Base-by-base conservation (phyloP, 2,888 invertebrate species). In the Heliconius ethilla region DNA sequence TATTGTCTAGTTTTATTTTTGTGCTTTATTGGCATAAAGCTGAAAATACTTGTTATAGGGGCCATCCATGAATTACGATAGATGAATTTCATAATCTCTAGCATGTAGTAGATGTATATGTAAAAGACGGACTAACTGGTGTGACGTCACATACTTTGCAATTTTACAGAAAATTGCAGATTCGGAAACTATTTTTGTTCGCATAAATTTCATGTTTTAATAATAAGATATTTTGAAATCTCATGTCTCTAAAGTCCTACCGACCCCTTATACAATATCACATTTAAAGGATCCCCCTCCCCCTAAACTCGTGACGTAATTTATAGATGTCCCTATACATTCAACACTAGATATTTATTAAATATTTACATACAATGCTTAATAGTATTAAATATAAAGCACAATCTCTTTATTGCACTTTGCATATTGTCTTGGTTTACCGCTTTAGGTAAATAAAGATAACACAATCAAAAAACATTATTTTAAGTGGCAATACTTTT, bases 341-440 rank as follows among this genome's bases (percentile, higher is more conserved):
- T 78, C 33, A 81, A 82, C 79, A 83, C 80, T 81, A 82, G 77
- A 66, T 75, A 76, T 73, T n/a, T 75, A 75, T 66, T 77, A 78
- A 82, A 82, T 83, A 81, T 83, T 82, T 81, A 83, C 80, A 81
- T 76, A 80, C 75, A 80, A 80, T 70, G 65, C 66, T 51, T 63
- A 75, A 78, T 25, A 70, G 63, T 81, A 82, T 37, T 78, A 78
- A 82, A 77, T 66, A 81, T 85, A 85, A 84, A 87, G 87, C 84
- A 87, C 87, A 87, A 87, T 85, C 80, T 78, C 81, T 66, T 87
- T 88, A 87, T 88, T 88, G 87, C 87, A 88, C 87, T 87, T 85
- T 82, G 83, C 82, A 87, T 87, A 87, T 88, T 88, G 87, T 88
- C 88, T 85, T 86, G 75, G 72, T 81, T 81, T 83, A 82, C 82